phyloP scores from a whole-genome alignment of 2,797 vertebrate species.

The Macrochelys suwanniensis region DNA sequence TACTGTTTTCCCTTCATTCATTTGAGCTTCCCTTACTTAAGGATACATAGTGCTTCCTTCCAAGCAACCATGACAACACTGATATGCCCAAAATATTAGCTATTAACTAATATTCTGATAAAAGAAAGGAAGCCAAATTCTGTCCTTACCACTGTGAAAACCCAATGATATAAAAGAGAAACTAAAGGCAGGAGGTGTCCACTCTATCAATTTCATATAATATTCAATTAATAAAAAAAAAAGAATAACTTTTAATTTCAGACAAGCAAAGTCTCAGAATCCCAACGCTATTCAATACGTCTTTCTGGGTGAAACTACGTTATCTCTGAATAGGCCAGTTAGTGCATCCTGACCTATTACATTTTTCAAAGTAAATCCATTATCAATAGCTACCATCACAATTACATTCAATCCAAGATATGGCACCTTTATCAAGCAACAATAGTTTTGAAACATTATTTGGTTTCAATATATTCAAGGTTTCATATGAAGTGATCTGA shows the following conservation, averaged over 20 bases:
- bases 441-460: neutral
- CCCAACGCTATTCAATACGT: neutral
- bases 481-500: neutral
- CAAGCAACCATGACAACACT: neutral
- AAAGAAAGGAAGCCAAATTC: neutral
- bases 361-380: conserved; percentile 9
- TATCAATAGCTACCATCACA: neutral
- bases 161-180: neutral
- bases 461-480: neutral
- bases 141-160: neutral
- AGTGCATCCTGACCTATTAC: neutral
- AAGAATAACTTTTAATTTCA: neutral
- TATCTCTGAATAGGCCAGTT: neutral
- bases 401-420: neutral
- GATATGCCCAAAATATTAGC: neutral
- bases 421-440: neutral
- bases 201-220: neutral
- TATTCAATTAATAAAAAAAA: neutral
- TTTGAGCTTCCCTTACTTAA: neutral
- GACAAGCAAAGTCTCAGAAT: neutral
- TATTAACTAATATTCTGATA: neutral
- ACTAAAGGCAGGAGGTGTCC: neutral
- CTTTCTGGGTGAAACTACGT: neutral
- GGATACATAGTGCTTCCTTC: neutral
- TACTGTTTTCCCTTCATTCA: neutral